Base-by-base conservation (phyloP, 2,888 invertebrate species). In the Apocheima hispidaria region DNA sequence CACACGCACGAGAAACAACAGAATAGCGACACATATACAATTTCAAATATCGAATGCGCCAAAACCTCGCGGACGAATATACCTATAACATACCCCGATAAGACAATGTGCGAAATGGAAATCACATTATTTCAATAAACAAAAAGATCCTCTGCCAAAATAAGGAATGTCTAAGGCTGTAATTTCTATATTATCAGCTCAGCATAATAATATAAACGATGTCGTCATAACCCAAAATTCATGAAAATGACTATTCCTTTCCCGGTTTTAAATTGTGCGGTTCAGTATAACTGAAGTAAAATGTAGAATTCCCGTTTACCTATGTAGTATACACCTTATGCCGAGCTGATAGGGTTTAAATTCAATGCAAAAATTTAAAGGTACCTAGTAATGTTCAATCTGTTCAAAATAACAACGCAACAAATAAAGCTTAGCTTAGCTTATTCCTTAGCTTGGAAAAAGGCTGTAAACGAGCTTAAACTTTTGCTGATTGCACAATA, bases 171-270 rank as follows among this genome's bases (percentile, higher is more conserved):
- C n/a, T 16, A 18, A 5, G 12, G 20, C 10, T 16, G 44, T 44
- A 44, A 44, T 44, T 28, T 28, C 23, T 4, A 43, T 7, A 43
- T 43, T 43, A 43, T 23, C 26, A 43, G 16, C 14, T 16, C 28
- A 23, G 16, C 21, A 41, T 23, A n/a, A n/a, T n/a, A n/a, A n/a
- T n/a, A 40, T 3, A 23, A 16, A 33, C 33, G 21, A 35, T 35
- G 16, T 23, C 18, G 16, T 49, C 48, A 55, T 48, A 35, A 53
- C 21, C 35, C 43, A 38, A 46, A 54, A 46, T 38, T 54, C n/a
- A 26, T 0, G 18, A 36, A 46, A 54, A 36, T n/a, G 35, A 46
- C 2, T 28, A 26, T 28, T 36, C 28, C 5, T 12, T 46, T 20
- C 28, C 16, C 12, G 0, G 18, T 41, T 23, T 49, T 21, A 33